A percentile compares a stretch with the other conserved stretches of the same genome.
phyloP scores from a whole-genome alignment of 2,888 invertebrate genomes.

The Meganola albula region DNA sequence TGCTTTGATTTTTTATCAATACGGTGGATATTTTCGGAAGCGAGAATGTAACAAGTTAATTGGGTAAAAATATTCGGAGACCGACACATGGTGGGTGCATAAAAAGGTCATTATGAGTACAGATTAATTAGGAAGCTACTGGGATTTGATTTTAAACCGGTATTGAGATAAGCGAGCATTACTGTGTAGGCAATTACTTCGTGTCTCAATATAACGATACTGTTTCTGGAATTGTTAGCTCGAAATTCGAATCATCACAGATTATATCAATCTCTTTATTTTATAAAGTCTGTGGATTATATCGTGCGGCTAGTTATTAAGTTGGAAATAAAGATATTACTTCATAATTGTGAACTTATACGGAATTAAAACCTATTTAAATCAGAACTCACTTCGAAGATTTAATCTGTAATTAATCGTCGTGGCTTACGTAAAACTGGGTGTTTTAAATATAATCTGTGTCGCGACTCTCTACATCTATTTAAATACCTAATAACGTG shows the following conservation, averaged over 20 bases:
- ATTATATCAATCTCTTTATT: too few relatives aligned
- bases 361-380: conserved; percentile 7
- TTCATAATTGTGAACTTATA: too few relatives aligned
- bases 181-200: conserved; percentile 31
- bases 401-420: too few relatives aligned
- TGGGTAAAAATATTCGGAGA: conserved; percentile 63
- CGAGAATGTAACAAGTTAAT: conserved; percentile 76
- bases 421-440: too few relatives aligned
- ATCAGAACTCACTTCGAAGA: too few relatives aligned
- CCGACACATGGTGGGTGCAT: conserved; percentile 52
- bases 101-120: conserved; percentile 47
- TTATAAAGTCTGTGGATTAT: too few relatives aligned
- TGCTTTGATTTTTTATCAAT: conserved; percentile 48
- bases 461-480: too few relatives aligned
- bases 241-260: conserved; percentile 18
- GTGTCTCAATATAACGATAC: conserved; percentile 24
- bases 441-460: too few relatives aligned
- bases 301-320: conserved; percentile 6
- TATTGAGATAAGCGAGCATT: conserved; percentile 38
- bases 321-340: conserved; percentile 5
- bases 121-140: conserved; percentile 62
- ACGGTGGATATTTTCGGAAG: conserved; percentile 64
- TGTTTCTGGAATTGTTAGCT: conserved; percentile 25
- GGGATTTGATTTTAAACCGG: conserved; percentile 43
- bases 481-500: too few relatives aligned